These are phyloP conservation scores for Axea sp. DNA, from an alignment of 2,888 invertebrate species.

Conservation along the genomic window DNA sequence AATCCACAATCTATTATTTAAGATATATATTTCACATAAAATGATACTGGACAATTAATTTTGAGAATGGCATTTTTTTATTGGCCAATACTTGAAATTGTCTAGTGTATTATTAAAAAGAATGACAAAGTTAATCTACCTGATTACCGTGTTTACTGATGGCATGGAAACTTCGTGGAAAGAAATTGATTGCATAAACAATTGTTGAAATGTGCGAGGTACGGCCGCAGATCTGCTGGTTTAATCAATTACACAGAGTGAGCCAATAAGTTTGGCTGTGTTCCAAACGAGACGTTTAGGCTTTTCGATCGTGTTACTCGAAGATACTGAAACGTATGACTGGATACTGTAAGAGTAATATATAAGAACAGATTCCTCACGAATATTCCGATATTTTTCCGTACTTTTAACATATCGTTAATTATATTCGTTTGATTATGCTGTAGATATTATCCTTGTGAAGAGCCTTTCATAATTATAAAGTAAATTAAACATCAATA, in stretches of 20 bases:
- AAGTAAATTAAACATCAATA: constrained; percentile 26
- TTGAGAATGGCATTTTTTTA: too few relatives aligned
- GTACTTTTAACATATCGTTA: too few relatives aligned
- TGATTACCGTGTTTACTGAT: constrained; percentile 25
- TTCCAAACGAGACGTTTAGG: constrained; percentile 58
- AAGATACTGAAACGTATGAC: constrained; percentile 47
- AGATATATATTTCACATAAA: background rate
- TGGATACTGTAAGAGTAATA: too few relatives aligned
- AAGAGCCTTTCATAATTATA: constrained; percentile 15
- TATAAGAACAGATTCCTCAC: constrained; percentile 4
- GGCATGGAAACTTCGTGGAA: constrained; percentile 7
- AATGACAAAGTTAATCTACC: constrained; percentile 18
- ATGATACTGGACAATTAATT: background rate
- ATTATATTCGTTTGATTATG: constrained; percentile 14
- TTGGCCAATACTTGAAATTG: background rate
- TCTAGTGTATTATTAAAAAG: background rate
- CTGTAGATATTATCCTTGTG: constrained; percentile 4
- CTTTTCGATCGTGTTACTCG: constrained; percentile 28
- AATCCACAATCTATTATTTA: too few relatives aligned
- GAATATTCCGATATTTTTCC: too few relatives aligned
- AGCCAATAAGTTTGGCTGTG: constrained; percentile 59
- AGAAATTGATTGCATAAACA: constrained; percentile 55
- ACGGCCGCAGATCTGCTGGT: constrained; percentile 48
- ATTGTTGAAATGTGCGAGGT: constrained; percentile 43
- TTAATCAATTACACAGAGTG: constrained; percentile 59